Percentiles rank a stretch among this genome's conserved stretches.
These are phyloP conservation scores for Arctia plantaginis DNA, from an alignment of 2,888 invertebrate species.

Conservation along the genomic window DNA sequence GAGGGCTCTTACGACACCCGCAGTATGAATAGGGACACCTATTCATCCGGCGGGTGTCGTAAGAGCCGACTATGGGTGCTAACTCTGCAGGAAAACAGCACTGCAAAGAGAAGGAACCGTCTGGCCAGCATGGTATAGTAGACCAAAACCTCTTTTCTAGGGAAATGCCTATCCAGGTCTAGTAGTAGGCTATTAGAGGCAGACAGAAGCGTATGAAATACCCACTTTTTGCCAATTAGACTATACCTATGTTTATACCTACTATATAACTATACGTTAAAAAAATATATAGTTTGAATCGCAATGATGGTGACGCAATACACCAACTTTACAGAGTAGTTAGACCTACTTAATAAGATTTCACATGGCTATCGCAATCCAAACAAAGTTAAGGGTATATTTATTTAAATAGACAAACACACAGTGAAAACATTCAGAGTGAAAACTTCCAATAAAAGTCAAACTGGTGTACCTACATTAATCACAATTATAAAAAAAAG, in stretches of 20 bases:
- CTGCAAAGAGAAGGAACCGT: no score
- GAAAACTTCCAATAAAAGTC: neutral
- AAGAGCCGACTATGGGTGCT: no score
- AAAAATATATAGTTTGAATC: neutral
- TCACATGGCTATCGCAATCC: neutral
- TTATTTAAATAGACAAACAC: neutral
- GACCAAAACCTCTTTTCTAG: no score
- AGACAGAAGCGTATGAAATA: neutral
- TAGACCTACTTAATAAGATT: neutral
- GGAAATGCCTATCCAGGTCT: no score
- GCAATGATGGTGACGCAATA: neutral
- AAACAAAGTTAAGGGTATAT: constrained; percentile 3
- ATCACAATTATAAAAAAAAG: neutral
- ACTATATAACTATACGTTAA: neutral
- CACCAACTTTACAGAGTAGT: neutral
- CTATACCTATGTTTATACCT: no score
- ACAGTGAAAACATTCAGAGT: neutral
- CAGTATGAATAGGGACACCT: no score
- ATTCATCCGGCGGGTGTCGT: no score
- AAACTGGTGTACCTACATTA: neutral
- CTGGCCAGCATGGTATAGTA: no score
- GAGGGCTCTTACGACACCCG: no score
- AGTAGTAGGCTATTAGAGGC: no score
- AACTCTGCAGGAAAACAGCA: no score
- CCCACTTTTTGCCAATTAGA: neutral